phyloP scores from a whole-genome alignment of 2,888 invertebrate species.

The Vannuccia rotundouncinata region DNA sequence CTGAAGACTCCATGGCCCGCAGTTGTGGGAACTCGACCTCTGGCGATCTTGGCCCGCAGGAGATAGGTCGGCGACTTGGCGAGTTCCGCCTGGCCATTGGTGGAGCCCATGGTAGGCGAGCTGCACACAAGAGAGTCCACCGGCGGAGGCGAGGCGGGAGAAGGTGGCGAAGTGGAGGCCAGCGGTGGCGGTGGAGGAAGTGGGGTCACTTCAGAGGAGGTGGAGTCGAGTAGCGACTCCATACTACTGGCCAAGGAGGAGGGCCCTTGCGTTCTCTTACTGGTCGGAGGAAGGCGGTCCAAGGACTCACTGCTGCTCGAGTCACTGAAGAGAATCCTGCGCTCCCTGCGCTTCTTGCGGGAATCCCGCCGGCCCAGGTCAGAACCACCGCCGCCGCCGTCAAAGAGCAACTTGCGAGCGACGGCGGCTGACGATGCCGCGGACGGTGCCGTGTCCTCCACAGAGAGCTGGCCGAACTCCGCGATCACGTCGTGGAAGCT shows the following conservation, averaged over 20 bases:
- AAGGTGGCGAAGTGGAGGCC: background rate
- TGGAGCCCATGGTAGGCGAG: background rate
- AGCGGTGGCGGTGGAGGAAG: background rate
- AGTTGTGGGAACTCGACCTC: background rate
- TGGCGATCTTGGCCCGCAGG: background rate
- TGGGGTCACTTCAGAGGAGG: background rate
- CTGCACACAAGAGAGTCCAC: background rate
- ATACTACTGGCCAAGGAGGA: background rate
- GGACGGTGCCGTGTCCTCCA: background rate
- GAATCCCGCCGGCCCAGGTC: background rate
- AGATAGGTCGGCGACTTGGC: background rate
- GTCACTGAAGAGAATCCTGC: slow-evolving; percentile 29
- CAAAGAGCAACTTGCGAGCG: background rate
- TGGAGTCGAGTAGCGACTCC: background rate
- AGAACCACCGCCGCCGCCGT: background rate
- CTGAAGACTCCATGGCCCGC: slow-evolving; percentile 5
- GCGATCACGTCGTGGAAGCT: slow-evolving; percentile 18
- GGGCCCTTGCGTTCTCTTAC: background rate
- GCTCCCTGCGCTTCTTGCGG: slow-evolving; percentile 5
- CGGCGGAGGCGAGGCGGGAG: background rate
- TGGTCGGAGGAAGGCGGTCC: background rate
- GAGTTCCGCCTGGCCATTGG: background rate
- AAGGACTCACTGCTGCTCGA: slow-evolving; percentile 33
- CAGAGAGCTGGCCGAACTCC: background rate
- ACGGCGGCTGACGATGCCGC: background rate